These are phyloP conservation scores for Tetranychus truncatus DNA, from an alignment of 2,888 invertebrate genomes.

Conservation along the genomic window DNA sequence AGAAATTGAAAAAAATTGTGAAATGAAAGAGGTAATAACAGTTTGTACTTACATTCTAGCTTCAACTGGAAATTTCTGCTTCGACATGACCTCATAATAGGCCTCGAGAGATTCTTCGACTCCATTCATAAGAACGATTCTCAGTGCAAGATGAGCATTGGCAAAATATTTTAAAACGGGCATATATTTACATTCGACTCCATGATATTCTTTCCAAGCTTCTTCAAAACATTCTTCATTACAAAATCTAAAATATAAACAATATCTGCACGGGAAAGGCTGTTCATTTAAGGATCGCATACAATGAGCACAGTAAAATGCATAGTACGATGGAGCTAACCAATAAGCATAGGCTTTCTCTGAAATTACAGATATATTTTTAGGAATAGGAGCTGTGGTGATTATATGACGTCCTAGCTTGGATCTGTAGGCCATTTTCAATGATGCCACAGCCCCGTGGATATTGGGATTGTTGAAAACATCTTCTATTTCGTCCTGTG, in stretches of 20 bases:
- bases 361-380: neutral
- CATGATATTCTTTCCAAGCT: neutral
- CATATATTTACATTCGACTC: conserved; percentile 1
- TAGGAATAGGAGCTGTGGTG: neutral
- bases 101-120: neutral
- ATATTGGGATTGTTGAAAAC: neutral
- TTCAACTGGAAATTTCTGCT: neutral
- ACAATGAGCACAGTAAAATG: neutral
- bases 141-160: neutral
- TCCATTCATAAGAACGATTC: neutral
- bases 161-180: neutral
- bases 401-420: neutral
- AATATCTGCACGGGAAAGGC: neutral
- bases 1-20: neutral
- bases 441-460: neutral
- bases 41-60: neutral
- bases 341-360: neutral
- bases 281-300: neutral
- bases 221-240: neutral
- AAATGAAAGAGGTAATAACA: neutral
- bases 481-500: neutral
- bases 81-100: neutral
- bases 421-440: neutral
- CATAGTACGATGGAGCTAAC: neutral
- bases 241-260: neutral